Base-by-base conservation (phyloP, 2,888 invertebrate genomes). In the Willowsia nigromaculata region DNA sequence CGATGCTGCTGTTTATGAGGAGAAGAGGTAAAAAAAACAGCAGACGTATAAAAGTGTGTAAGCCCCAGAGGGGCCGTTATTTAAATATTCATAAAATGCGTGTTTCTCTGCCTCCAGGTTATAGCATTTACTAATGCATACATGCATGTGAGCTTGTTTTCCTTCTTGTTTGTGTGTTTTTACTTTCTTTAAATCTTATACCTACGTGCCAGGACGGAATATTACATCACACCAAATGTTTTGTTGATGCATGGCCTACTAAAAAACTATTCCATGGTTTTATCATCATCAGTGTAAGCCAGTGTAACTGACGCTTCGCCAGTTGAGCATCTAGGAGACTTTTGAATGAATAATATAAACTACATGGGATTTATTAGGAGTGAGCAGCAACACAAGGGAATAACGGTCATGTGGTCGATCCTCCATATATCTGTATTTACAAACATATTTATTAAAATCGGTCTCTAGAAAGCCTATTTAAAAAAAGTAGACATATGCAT, bases 1-100 rank as follows among this genome's bases (percentile, higher is more conserved):
- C 27, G 13, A 25, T 59, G 27, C 27, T 59, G 27, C 27, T 27
- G 22, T 7, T 59, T 27, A 15, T 68, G 6, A 43, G 40, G n/a
- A 40, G 25, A 68, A 68, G 15, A 83, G 7, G n/a, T n/a, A n/a
- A 9, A 30, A 71, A 40, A 18, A 40, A 15, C 62, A 30, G 15
- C 27, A 74, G 13, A n/a, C 25, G 59, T 43, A 47, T 25, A 85
- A 76, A 50, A 43, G 53, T 76, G 68, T 53, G 68, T 27, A 71
- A 37, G 76, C 25, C 85, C 85, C 85, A 76, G 13, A 59, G 56
- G 85, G 47, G 56, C 33, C 56, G 59, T 85, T 76, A 85, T 76
- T 74, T 85, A 76, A 85, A 85, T 76, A 85, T 85, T 40, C 83
- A 81, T 81, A 40, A 50, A 81, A 37, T 82, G 62, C 56, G 50